Evolutionary conservation across 2,888 invertebrate species (phyloP).

Genomic region (Lithodes maja): DNA sequence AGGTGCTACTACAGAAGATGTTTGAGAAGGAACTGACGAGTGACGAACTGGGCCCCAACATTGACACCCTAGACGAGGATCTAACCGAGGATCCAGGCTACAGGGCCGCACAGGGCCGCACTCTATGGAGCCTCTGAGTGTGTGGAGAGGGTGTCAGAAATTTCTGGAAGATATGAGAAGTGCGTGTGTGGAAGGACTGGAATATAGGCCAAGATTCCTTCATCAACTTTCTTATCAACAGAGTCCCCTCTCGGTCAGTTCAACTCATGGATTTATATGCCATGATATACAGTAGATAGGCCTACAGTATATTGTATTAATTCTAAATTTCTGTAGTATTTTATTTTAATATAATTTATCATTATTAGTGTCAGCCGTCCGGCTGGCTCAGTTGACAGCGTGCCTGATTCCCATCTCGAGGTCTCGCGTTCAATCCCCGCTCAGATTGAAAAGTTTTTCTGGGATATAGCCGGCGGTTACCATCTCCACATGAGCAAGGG

Average conservation of each 20-base stretch:
- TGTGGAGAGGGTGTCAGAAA: background rate
- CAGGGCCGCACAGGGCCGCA: slow-evolving; percentile 20
- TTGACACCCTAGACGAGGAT: slow-evolving; percentile 50
- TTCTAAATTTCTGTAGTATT: too few species aligned
- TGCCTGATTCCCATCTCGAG: too few species aligned
- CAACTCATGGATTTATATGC: background rate
- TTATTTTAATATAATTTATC: too few species aligned
- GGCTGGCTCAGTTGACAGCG: too few species aligned
- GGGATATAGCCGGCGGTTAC: too few species aligned
- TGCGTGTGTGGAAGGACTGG: background rate
- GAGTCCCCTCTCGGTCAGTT: background rate
- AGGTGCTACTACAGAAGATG: slow-evolving; percentile 75
- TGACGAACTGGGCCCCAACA: slow-evolving; percentile 51
- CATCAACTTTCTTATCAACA: background rate
- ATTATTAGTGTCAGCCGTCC: too few species aligned
- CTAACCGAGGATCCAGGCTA: slow-evolving; percentile 38
- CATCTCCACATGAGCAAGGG: too few species aligned
- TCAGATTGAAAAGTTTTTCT: too few species aligned
- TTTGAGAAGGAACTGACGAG: slow-evolving; percentile 74
- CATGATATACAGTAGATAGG: too few species aligned
- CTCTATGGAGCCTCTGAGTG: slow-evolving; percentile 37
- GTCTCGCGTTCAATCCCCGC: too few species aligned
- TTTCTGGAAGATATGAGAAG: too few species aligned
- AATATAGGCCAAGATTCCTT: background rate
- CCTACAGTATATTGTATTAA: too few species aligned